These are phyloP conservation scores for Agrochola lychnidis DNA, from an alignment of 2,888 invertebrate genomes.

Conservation along the genomic window DNA sequence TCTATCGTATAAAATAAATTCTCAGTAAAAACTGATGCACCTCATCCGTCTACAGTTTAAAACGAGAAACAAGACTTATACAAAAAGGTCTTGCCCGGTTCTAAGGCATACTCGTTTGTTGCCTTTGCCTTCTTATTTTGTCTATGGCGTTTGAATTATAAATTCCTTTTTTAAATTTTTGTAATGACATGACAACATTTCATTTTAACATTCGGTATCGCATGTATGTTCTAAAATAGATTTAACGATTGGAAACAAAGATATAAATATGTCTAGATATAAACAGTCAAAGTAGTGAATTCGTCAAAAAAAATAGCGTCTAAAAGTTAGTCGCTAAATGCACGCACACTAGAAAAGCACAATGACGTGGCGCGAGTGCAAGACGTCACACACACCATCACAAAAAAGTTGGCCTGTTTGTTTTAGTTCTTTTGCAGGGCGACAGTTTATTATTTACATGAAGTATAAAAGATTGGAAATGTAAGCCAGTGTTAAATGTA, in stretches of 20 bases:
- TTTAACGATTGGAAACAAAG: background rate
- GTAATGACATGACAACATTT: slow-evolving; percentile 18
- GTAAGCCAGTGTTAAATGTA: background rate
- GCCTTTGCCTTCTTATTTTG: slow-evolving; percentile 64
- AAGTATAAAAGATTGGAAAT: background rate
- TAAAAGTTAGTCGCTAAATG: too few relatives aligned
- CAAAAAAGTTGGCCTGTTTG: too few relatives aligned
- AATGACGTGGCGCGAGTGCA: too few relatives aligned
- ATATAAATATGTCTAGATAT: too few relatives aligned
- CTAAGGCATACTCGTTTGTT: slow-evolving; percentile 67
- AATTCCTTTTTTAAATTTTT: slow-evolving; percentile 41
- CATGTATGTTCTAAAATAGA: background rate
- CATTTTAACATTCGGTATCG: background rate
- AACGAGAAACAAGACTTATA: slow-evolving; percentile 78
- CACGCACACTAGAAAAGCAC: too few relatives aligned
- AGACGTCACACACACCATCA: too few relatives aligned
- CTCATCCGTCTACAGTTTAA: slow-evolving; percentile 79
- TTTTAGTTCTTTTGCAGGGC: too few relatives aligned
- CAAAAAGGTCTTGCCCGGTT: slow-evolving; percentile 69
- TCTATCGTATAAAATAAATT: slow-evolving; percentile 63
- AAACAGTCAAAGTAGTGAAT: too few relatives aligned
- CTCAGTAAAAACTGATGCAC: slow-evolving; percentile 85
- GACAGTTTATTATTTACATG: too few relatives aligned
- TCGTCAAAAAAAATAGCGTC: too few relatives aligned
- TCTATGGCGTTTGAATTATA: slow-evolving; percentile 61